Conservation (phyloP, 1,140 invertebrate species). For the Antheraea pernyi region DNA sequence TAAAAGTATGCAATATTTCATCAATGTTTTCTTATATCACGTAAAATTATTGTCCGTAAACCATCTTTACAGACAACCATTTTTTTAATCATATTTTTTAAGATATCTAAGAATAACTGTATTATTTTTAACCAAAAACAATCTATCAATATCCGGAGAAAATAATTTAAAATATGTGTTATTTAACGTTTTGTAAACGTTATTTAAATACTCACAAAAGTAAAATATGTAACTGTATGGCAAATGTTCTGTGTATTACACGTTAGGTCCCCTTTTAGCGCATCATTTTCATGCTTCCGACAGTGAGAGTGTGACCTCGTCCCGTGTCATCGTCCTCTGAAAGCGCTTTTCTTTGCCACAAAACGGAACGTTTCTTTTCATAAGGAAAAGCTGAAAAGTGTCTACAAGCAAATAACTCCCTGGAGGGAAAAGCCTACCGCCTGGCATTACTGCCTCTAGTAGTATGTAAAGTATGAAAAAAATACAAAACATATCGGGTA, state of each 20-base stretch:
- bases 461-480: constrained; percentile 62
- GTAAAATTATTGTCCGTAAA: too few species aligned
- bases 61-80: too few species aligned
- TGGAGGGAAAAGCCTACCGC: constrained; percentile 72
- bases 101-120: too few species aligned
- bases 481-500: constrained; percentile 51
- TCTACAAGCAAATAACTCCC: constrained; percentile 77
- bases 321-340: constrained; percentile 78
- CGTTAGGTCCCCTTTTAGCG: constrained; percentile 66
- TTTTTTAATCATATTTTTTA: too few species aligned
- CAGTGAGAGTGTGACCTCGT: constrained; percentile 71
- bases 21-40: too few species aligned
- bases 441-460: constrained; percentile 60
- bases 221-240: constrained; percentile 7
- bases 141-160: too few species aligned
- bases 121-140: too few species aligned
- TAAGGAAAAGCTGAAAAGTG: constrained; percentile 77
- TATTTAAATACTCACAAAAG: neutral
- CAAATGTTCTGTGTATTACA: constrained; percentile 68
- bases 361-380: constrained; percentile 78
- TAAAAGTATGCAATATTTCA: too few species aligned
- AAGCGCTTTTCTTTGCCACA: constrained; percentile 76
- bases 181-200: too few species aligned
- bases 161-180: too few species aligned
- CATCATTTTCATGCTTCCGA: constrained; percentile 68